Evolutionary conservation across 2,797 vertebrate species (phyloP), one percentile per base, ranked within the genome.

Genomic region (Dicrostonyx torquatus): DNA sequence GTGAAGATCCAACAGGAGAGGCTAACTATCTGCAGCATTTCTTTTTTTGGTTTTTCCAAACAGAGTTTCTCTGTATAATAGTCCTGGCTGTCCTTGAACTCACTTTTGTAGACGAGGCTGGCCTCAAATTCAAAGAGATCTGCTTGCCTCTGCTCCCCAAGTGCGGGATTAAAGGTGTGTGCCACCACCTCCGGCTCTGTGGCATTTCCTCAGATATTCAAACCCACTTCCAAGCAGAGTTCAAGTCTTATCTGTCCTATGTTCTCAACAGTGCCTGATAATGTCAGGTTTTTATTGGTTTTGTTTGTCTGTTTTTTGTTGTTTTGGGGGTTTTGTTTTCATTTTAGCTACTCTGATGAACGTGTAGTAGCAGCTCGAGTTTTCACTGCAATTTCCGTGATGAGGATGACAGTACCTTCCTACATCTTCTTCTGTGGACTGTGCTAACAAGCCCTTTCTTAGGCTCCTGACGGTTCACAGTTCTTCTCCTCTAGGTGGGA

Each of bases 171-270:
- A 70, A 20, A 70, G n/a, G 68, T 70, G 34, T 37, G n/a, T 22
- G n/a, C n/a, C 68, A 70, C n/a, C 10, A 11, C n/a, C 68, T 22
- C n/a, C 9, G 20, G n/a, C 18, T 72, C 9, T 31, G 55, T 10
- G 53, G 31, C 12, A 72, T 31, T 70, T 64, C 43, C 37, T 20
- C 5, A 55, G 55, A 75, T 45, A 37, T 20, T 24, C 24, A 34
- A 13, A 20, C 4, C 26, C 13, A 0, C 8, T 5, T 14, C 50
- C 40, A 9, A 2, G 78, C 4, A 10, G 45, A 1, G 6, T 22
- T 20, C 12, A 6, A 53, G 34, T 22, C 55, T 86, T 24, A 18
- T 58, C 13, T 12, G 62, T 40, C 53, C 68, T 6, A 58, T 0
- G 1, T 55, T 43, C 40, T 89, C 50, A 1, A 0, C 0, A n/a